These are phyloP conservation scores for Cyclargus thomasi DNA, from an alignment of 1,140 invertebrate species.

Conservation along the genomic window DNA sequence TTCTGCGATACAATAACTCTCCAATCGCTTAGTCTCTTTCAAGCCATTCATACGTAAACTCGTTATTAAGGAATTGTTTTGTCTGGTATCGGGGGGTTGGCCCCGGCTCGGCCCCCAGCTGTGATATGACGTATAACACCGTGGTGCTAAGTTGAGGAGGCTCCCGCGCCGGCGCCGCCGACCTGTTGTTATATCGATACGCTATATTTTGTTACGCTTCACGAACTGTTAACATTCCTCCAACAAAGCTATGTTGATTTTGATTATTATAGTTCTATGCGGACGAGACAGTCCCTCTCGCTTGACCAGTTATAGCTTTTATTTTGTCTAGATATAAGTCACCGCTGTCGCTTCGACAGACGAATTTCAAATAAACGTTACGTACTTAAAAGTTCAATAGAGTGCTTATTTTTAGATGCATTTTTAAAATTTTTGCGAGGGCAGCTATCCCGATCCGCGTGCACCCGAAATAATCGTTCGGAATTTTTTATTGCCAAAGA, in stretches of 20 bases:
- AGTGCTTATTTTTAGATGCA: conserved; percentile 61
- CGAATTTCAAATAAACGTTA: conserved; percentile 62
- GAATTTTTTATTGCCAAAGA: conserved; percentile 67
- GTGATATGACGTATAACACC: conserved; percentile 51
- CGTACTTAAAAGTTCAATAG: conserved; percentile 61
- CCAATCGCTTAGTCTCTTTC: too few species aligned
- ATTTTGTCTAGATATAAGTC: conserved; percentile 57
- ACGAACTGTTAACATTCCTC: conserved; percentile 71
- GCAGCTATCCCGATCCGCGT: conserved; percentile 62
- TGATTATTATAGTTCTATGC: conserved; percentile 65
- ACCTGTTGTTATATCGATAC: conserved; percentile 51
- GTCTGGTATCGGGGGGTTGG: conserved; percentile 5
- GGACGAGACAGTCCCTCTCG: conserved; percentile 53
- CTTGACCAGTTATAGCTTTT: conserved; percentile 60
- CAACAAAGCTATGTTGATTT: conserved; percentile 69
- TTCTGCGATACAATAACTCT: too few species aligned
- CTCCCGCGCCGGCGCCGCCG: conserved; percentile 32
- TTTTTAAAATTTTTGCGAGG: conserved; percentile 59
- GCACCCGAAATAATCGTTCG: conserved; percentile 43
- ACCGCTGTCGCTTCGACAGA: conserved; percentile 43
- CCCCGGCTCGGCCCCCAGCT: conserved; percentile 31
- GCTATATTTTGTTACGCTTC: conserved; percentile 57
- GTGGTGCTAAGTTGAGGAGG: conserved; percentile 59
- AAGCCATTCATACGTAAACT: not conserved
- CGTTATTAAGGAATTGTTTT: not conserved